These are phyloP conservation scores for Salarias fasciatus DNA, from an alignment of 2,797 vertebrate genomes.

Conservation along the genomic window DNA sequence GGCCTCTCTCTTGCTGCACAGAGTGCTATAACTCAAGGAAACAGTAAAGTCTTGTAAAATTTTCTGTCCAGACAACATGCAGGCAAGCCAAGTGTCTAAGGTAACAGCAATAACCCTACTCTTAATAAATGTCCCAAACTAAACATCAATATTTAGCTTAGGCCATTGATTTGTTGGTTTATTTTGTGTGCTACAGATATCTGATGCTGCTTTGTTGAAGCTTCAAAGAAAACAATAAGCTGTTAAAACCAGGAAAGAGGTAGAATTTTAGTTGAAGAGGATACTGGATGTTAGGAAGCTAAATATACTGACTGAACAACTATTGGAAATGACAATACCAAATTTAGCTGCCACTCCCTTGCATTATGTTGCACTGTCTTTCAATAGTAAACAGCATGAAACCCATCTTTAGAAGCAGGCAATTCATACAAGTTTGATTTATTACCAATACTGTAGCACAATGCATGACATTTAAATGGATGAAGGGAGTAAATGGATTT, in stretches of 20 bases:
- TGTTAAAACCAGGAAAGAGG: not conserved
- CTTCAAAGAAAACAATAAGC: not conserved
- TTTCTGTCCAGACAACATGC: not conserved
- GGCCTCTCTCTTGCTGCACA: not conserved
- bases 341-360: too few species aligned
- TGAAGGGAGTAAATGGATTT: slow-evolving; percentile 2
- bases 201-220: not conserved
- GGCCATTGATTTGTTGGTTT: too few species aligned
- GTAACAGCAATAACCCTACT: not conserved
- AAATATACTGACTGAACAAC: not conserved
- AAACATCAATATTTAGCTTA: not conserved
- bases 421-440: too few species aligned
- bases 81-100: not conserved
- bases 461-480: too few species aligned
- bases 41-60: not conserved
- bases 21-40: not conserved
- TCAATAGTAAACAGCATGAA: not conserved
- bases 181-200: too few species aligned
- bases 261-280: too few species aligned
- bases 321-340: not conserved
- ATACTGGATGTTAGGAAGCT: not conserved
- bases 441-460: too few species aligned
- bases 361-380: not conserved
- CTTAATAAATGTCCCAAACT: not conserved
- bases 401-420: not conserved